Percentiles rank a stretch among this genome's conserved stretches.
Conservation (phyloP, 2,113 vertebrate species). For the Nesogale talazaci region DNA sequence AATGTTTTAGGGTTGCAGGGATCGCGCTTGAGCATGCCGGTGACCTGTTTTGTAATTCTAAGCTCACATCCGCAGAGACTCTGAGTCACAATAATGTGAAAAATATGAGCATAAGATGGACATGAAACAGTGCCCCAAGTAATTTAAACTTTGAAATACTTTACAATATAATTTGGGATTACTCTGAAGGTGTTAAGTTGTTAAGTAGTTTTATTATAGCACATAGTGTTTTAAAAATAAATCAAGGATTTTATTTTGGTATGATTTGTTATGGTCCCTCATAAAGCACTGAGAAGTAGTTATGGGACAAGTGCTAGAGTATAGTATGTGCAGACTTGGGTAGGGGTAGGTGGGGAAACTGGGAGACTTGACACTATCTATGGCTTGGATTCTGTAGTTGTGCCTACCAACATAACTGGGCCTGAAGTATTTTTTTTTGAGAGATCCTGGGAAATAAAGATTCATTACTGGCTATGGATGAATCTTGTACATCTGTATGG, state of each 20-base stretch:
- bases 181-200: constrained; percentile 69
- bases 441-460: not conserved
- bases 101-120: not conserved
- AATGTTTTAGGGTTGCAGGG: not conserved
- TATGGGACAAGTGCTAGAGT: too few species aligned
- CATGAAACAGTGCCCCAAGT: constrained; percentile 24
- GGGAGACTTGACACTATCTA: too few species aligned
- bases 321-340: too few species aligned
- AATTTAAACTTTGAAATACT: constrained; percentile 44
- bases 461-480: too few species aligned
- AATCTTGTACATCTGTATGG: too few species aligned
- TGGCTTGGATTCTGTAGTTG: not conserved
- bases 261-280: too few species aligned
- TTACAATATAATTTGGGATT: constrained; percentile 43
- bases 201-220: constrained; percentile 5
- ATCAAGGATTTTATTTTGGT: too few species aligned
- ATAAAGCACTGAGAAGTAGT: too few species aligned
- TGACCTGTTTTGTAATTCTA: constrained; percentile 59
- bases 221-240: not conserved
- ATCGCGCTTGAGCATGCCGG: not conserved
- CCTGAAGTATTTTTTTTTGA: not conserved
- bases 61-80: constrained; percentile 39
- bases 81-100: not conserved
- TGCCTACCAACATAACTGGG: not conserved
- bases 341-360: too few species aligned